These are phyloP conservation scores for Idris sp. DNA, from an alignment of 1,140 invertebrate genomes.

Conservation along the genomic window DNA sequence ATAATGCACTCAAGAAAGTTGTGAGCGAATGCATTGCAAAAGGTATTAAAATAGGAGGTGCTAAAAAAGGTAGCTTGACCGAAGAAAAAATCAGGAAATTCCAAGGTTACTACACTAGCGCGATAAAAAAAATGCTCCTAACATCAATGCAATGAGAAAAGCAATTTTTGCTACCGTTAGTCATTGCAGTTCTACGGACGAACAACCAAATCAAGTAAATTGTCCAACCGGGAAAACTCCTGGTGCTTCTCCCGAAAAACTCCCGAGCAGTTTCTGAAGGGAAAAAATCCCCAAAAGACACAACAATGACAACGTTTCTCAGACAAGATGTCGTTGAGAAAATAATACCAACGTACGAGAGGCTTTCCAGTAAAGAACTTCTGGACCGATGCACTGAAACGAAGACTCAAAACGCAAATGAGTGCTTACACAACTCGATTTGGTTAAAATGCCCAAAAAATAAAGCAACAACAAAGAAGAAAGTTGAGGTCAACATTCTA, in stretches of 20 bases:
- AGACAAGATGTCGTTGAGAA: constrained; percentile 3
- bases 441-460: constrained; percentile 26
- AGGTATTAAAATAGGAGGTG: constrained; percentile 2
- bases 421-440: constrained; percentile 17
- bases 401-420: constrained; percentile 24
- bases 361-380: constrained; percentile 5
- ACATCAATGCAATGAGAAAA: background rate
- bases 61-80: constrained; percentile 3
- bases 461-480: constrained; percentile 27
- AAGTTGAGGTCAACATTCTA: constrained; percentile 19
- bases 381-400: constrained; percentile 26
- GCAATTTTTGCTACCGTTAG: constrained; percentile 3
- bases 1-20: background rate
- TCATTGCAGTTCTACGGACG: constrained; percentile 8
- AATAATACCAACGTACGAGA: constrained; percentile 9
- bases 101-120: constrained; percentile 1
- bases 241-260: constrained; percentile 10
- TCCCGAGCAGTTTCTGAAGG: constrained; percentile 7
- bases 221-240: constrained; percentile 2
- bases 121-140: constrained; percentile 8
- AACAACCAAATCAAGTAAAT: background rate
- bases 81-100: constrained; percentile 3
- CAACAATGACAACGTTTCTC: background rate
- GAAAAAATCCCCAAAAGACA: background rate
- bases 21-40: background rate